Base-by-base conservation (phyloP, 2,113 vertebrate genomes). In the Labeo catla region DNA sequence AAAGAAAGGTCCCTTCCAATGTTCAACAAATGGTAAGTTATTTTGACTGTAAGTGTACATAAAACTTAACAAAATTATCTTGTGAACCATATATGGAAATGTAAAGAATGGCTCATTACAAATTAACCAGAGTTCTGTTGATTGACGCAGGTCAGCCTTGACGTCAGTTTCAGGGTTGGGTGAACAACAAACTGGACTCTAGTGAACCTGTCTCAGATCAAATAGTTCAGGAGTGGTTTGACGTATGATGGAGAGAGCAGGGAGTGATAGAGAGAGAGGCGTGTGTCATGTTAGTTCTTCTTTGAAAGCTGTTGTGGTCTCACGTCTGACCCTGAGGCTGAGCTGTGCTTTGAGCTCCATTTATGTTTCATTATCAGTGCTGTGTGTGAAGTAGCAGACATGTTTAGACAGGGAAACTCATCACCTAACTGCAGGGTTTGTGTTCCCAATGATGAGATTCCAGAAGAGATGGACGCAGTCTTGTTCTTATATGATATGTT, bases 321-420 rank as follows among this genome's bases (percentile, higher is more conserved):
- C 43, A 11, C 45, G 21, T 76, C 19, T 13, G 78, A 39, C 85
- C 84, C 85, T 11, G 52, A 52, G 85, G 85, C 79, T 82, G 66
- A 73, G 45, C 50, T 34, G 54, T 43, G 61, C 85, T 86, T 82
- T 82, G 78, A 86, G 77, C 70, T 86, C 65, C 54, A 80, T 84
- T 84, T 84, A 74, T 74, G 68, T 76, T 84, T 76, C 83, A 84
- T 84, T 84, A 85, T 85, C 84, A 85, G 84, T 63, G 19, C 34
- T 43, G 63, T 80, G 74, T 77, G 45, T 78, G 61, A 78, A 85
- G 84, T 82, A 76, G 73, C 57, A 86, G 70, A 86, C 85, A 39
- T 82, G 85, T 86, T 86, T 74, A 39, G 78, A 76, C 85, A 82
- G 45, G 47, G 57, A 66, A 81, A 65, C 78, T 72, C 63, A 61